Conservation (phyloP, 2,888 invertebrate genomes). For the Gymnoscelis rufifasciata region DNA sequence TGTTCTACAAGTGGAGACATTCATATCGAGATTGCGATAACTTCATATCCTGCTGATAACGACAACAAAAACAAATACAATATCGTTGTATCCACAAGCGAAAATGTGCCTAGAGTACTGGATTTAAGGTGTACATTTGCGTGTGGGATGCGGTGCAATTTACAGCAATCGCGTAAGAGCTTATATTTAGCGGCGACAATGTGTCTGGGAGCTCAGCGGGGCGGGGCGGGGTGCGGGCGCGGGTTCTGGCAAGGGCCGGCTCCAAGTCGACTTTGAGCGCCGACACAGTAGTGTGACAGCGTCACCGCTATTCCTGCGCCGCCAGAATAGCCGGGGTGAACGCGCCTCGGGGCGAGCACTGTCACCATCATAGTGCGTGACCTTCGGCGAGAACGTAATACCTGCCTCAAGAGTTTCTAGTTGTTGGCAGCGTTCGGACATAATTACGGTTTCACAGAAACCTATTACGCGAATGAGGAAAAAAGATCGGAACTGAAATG, state of each 20-base stretch:
- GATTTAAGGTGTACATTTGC: conserved; percentile 10
- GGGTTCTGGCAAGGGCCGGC: neutral
- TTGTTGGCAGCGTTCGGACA: no score
- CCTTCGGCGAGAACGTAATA: neutral
- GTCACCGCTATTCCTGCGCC: neutral
- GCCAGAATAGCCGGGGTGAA: neutral
- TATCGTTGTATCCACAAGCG: neutral
- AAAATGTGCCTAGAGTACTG: conserved; percentile 5
- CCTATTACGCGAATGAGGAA: neutral
- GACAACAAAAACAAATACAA: conserved; percentile 26
- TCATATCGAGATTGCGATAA: conserved; percentile 22
- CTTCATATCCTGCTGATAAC: conserved; percentile 26
- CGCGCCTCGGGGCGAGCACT: neutral
- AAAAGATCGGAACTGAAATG: neutral
- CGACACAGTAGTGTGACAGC: neutral
- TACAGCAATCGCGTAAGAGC: conserved; percentile 31
- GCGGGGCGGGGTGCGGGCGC: neutral
- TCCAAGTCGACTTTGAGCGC: neutral
- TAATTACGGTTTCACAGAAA: no score
- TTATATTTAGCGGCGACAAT: conserved; percentile 45
- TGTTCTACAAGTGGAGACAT: neutral
- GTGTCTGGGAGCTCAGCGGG: conserved; percentile 31
- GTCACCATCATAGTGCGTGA: neutral
- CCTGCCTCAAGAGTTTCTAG: neutral
- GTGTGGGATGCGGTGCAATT: conserved; percentile 19